Percentiles rank a stretch among this genome's conserved stretches.
These are phyloP conservation scores for Entomyzon cyanotis DNA, from an alignment of 2,113 vertebrate species.

Conservation along the genomic window DNA sequence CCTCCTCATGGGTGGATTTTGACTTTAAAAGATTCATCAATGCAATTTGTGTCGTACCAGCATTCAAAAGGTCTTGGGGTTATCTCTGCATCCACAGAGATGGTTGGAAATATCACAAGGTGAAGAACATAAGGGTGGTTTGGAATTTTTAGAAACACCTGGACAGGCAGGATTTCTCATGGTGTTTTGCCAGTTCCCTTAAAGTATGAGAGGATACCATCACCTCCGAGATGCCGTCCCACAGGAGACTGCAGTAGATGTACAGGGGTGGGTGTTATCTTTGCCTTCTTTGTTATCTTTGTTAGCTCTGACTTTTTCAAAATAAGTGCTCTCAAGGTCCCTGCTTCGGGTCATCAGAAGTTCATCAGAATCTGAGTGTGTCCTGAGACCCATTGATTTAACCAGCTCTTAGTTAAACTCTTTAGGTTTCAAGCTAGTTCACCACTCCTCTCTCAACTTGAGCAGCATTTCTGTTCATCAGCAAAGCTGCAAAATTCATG, in stretches of 20 bases:
- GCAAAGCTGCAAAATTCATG: not conserved
- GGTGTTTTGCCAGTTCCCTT: not conserved
- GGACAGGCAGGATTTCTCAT: not conserved
- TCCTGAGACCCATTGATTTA: not conserved
- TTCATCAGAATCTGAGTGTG: not conserved
- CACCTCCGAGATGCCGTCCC: rapidly evolving
- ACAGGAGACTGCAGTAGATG: not conserved
- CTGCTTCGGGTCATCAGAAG: not conserved
- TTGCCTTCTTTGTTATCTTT: not conserved
- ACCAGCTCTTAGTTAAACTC: not conserved
- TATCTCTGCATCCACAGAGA: not conserved
- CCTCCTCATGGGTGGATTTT: not conserved
- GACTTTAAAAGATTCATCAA: not conserved
- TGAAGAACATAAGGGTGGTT: not conserved
- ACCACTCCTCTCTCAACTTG: not conserved
- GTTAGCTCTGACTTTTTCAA: not conserved
- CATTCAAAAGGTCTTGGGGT: not conserved
- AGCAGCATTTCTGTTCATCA: not conserved
- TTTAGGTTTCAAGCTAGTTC: not conserved
- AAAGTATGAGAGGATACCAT: not conserved
- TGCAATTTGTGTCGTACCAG: not conserved
- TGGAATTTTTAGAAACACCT: not conserved
- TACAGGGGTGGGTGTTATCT: not conserved
- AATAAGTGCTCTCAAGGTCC: not conserved
- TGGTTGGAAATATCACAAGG: not conserved